Evolutionary conservation across 1,140 invertebrate species (phyloP).

Genomic region (Antheraea mylitta): DNA sequence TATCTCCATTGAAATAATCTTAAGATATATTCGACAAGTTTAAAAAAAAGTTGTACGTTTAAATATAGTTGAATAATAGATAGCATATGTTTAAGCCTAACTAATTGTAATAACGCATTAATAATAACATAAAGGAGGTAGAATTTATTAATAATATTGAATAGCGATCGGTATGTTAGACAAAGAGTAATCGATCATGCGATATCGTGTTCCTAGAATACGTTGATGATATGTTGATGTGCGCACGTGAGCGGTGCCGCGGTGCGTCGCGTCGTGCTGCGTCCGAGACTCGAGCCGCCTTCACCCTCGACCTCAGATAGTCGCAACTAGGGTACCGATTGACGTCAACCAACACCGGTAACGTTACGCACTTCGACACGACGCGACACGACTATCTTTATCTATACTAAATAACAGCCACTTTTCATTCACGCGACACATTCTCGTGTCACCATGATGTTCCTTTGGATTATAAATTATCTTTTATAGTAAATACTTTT

Average conservation of each 20-base stretch:
- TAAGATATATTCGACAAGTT: no score
- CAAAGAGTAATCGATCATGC: slow-evolving; percentile 15
- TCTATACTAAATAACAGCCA: background rate
- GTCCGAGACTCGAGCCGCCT: background rate
- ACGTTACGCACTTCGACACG: background rate
- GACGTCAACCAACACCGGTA: slow-evolving; percentile 8
- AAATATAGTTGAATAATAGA: no score
- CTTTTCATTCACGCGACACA: background rate
- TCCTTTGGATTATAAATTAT: no score
- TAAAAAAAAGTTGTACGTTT: no score
- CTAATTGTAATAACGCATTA: no score
- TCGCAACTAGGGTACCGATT: slow-evolving; percentile 13
- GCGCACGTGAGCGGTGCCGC: slow-evolving; percentile 6
- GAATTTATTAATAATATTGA: background rate
- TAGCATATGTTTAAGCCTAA: no score
- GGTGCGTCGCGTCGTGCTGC: no score
- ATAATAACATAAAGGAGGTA: background rate
- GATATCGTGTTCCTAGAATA: slow-evolving; percentile 4
- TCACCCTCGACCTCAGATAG: slow-evolving; percentile 3
- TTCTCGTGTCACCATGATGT: background rate
- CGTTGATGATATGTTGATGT: slow-evolving; percentile 9
- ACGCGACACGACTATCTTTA: no score
- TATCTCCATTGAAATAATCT: no score
- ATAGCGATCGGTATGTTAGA: background rate
- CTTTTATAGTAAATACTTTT: no score